Conservation (phyloP, 2,113 vertebrate genomes). For the Thamnophis sirtalis region DNA sequence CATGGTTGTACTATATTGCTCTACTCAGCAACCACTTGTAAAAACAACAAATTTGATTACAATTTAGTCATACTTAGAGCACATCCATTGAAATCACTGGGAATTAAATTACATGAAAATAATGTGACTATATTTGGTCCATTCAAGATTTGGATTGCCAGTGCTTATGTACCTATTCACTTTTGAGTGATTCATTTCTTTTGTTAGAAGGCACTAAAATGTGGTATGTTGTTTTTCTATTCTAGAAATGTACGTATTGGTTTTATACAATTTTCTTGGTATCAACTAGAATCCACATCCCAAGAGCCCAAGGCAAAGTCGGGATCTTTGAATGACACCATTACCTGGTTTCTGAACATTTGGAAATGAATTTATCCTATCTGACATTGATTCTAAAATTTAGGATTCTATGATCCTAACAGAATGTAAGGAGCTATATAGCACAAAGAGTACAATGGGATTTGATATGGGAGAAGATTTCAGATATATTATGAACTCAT, state of each 20-base stretch:
- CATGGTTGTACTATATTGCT: not conserved
- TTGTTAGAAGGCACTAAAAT: not conserved
- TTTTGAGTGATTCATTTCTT: not conserved
- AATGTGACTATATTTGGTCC: not conserved
- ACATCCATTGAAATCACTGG: not conserved
- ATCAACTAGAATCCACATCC: not conserved
- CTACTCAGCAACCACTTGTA: not conserved
- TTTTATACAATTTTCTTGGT: not conserved
- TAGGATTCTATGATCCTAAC: not conserved
- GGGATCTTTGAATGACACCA: not conserved
- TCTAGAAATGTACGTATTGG: rapidly evolving
- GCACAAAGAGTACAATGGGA: not conserved
- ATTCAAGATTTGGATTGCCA: not conserved
- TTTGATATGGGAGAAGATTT: not conserved
- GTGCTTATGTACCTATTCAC: not conserved
- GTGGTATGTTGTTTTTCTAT: not conserved
- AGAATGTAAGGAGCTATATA: not conserved
- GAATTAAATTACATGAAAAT: not conserved
- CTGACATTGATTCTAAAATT: not conserved
- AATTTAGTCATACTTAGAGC: not conserved
- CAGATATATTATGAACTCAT: not conserved
- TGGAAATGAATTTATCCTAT: not conserved
- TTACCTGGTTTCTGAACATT: not conserved
- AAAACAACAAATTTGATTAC: not conserved
- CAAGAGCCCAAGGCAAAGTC: not conserved